These are phyloP conservation scores for Cataglyphis rosenhaueri DNA, from an alignment of 2,888 invertebrate species.

Conservation along the genomic window DNA sequence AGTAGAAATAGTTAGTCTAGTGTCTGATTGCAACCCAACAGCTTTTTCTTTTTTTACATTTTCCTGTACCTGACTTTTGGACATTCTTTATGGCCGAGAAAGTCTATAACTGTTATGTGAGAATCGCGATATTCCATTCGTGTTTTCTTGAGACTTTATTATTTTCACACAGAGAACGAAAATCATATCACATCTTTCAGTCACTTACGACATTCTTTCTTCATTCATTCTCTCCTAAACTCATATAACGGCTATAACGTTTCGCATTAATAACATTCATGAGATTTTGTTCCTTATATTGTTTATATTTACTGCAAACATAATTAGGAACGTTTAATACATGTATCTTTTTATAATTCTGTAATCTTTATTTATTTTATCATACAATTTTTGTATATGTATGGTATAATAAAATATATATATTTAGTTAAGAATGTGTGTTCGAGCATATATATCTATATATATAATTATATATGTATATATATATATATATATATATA, in stretches of 20 bases:
- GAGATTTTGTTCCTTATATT: neutral
- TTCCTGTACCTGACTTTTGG: no score
- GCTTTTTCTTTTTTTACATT: no score
- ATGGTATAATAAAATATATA: conserved; percentile 64
- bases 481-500: conserved; percentile 36
- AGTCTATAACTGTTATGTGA: no score
- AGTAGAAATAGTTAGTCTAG: no score
- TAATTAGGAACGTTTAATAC: neutral
- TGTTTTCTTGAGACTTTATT: no score
- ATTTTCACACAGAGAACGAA: no score
- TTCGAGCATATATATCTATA: neutral
- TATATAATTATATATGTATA: no score
- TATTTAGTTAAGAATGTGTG: conserved; percentile 42
- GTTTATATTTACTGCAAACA: neutral
- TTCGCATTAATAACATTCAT: neutral
- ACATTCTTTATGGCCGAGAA: no score
- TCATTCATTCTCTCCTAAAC: neutral
- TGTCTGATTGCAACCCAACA: no score
- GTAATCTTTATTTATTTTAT: conserved; percentile 8
- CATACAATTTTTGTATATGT: conserved; percentile 59
- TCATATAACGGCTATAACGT: neutral
- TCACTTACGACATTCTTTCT: neutral
- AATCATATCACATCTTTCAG: neutral
- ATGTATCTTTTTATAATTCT: neutral
- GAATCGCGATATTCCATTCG: no score